These are phyloP conservation scores for Rhinoderma darwinii DNA, from an alignment of 2,113 vertebrate species.

Conservation along the genomic window DNA sequence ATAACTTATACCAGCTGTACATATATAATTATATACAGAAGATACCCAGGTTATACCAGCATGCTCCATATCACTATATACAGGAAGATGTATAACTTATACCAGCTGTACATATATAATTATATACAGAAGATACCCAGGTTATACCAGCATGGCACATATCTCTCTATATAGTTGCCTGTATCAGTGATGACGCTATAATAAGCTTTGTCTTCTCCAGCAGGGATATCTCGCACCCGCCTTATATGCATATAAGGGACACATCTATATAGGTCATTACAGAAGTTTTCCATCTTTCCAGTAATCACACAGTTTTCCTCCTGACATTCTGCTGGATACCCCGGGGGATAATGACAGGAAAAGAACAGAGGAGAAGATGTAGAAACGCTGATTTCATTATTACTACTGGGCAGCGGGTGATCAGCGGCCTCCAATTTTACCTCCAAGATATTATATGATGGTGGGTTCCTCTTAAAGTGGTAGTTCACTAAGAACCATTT, in stretches of 20 bases:
- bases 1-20: not conserved
- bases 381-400: not conserved
- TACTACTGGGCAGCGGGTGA: not conserved
- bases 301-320: not conserved
- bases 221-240: not conserved
- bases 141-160: not conserved
- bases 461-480: not conserved
- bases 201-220: not conserved
- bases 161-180: not conserved
- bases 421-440: no score
- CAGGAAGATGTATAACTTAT: not conserved
- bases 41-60: not conserved
- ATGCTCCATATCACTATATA: not conserved
- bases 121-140: not conserved
- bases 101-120: not conserved
- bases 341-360: not conserved
- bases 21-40: not conserved
- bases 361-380: constrained; percentile 11
- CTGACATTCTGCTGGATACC: not conserved
- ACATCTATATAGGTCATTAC: constrained; percentile 35
- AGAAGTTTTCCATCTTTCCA: not conserved
- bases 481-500: not conserved
- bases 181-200: not conserved
- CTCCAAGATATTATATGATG: not conserved
- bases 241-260: not conserved